phyloP scores from a whole-genome alignment of 1,140 invertebrate genomes.

The Heliconius melpomene region DNA sequence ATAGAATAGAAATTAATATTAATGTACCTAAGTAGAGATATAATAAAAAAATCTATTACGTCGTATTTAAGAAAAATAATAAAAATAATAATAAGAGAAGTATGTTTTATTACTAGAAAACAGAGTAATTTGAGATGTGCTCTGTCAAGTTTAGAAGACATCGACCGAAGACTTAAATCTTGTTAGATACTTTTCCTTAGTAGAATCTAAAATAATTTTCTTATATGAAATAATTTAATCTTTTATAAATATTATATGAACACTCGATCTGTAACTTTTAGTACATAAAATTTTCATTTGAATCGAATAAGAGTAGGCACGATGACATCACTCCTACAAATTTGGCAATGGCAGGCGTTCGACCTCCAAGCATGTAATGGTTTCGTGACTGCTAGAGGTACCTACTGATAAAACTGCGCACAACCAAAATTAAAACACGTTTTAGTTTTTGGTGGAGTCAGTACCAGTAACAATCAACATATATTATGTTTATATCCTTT shows the following conservation, averaged over 20 bases:
- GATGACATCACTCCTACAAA: slow-evolving; percentile 68
- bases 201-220: slow-evolving; percentile 43
- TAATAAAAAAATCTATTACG: not conserved
- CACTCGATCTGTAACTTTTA: not conserved
- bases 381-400: slow-evolving; percentile 50
- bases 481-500: not conserved
- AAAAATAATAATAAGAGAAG: not conserved
- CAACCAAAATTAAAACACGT: slow-evolving; percentile 30
- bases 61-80: not conserved
- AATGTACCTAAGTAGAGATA: not conserved
- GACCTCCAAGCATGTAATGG: slow-evolving; percentile 61
- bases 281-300: not conserved
- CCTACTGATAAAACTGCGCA: slow-evolving; percentile 58
- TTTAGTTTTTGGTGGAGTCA: not conserved
- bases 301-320: not conserved
- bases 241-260: not conserved
- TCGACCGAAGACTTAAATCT: slow-evolving; percentile 45
- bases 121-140: slow-evolving; percentile 42
- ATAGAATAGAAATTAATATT: not conserved
- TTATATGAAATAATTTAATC: not conserved
- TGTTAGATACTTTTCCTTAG: slow-evolving; percentile 40
- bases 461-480: not conserved
- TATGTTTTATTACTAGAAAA: not conserved
- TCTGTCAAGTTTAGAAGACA: slow-evolving; percentile 51
- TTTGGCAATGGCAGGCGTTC: slow-evolving; percentile 72